A percentile compares a stretch with the other conserved stretches of the same genome.
Evolutionary conservation across 2,113 vertebrate genomes (phyloP).

Genomic region (Ceyx cyanopectus): DNA sequence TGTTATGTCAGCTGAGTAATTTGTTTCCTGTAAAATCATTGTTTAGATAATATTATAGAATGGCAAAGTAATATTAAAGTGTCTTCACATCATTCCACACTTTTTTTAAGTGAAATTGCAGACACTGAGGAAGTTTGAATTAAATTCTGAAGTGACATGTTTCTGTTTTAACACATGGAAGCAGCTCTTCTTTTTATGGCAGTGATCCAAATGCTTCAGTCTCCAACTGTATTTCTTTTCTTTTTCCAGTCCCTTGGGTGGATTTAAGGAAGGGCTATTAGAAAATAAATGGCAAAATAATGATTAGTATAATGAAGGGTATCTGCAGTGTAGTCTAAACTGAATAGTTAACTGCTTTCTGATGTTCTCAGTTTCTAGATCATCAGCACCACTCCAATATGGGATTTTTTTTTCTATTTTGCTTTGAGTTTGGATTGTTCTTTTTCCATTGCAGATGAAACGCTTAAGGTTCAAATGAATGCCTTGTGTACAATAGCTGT

Average conservation of each 20-base stretch:
- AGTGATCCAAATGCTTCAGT: background rate
- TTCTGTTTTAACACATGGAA: slow-evolving; percentile 26
- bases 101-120: slow-evolving; percentile 17
- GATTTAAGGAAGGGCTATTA: background rate
- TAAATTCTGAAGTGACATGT: background rate
- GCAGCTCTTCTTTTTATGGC: slow-evolving; percentile 24
- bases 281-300: slow-evolving; percentile 13
- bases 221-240: background rate
- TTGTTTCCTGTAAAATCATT: background rate
- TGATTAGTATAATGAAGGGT: background rate
- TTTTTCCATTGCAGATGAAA: background rate
- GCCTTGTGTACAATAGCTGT: background rate
- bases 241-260: background rate
- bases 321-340: background rate
- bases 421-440: background rate
- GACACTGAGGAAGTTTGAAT: background rate
- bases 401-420: background rate
- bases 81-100: background rate
- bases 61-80: background rate
- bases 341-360: background rate
- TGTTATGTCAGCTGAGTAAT: background rate
- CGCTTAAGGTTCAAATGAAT: background rate
- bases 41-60: background rate
- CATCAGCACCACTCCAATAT: background rate
- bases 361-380: background rate